A percentile compares a stretch with the other conserved stretches of the same genome.
phyloP scores from a whole-genome alignment of 2,113 vertebrate genomes.

The Phaethon lepturus region DNA sequence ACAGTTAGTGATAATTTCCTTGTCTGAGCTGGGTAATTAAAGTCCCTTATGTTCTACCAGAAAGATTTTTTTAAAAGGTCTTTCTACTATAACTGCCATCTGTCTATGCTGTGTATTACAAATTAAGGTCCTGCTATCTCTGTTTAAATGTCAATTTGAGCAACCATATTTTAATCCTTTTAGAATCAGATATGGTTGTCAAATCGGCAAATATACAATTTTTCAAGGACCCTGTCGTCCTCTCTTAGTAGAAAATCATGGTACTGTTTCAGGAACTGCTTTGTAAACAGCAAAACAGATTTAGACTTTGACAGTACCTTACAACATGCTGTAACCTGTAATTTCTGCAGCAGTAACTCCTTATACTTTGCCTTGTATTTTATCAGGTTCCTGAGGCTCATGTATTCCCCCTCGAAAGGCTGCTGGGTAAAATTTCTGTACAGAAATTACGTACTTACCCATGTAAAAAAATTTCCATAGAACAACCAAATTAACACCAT shows the following conservation, averaged over 20 bases:
- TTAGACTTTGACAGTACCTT: background rate
- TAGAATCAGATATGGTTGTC: background rate
- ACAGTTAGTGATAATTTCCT: slow-evolving; percentile 9
- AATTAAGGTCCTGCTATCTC: slow-evolving; percentile 50
- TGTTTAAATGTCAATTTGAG: slow-evolving; percentile 46
- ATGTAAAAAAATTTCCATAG: background rate
- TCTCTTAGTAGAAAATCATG: background rate
- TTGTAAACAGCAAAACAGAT: background rate
- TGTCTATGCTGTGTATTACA: slow-evolving; percentile 13
- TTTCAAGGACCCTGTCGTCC: background rate
- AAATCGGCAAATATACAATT: no score
- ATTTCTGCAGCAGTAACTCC: background rate
- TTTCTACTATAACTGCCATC: slow-evolving; percentile 50
- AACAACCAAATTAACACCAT: background rate
- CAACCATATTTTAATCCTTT: slow-evolving; percentile 9
- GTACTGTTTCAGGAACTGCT: background rate
- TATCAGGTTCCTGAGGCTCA: background rate
- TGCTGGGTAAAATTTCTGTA: background rate
- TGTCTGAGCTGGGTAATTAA: background rate
- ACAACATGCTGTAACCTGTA: background rate
- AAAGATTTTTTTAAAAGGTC: slow-evolving; percentile 57
- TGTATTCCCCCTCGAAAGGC: background rate
- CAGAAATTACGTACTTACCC: background rate
- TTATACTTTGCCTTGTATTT: background rate
- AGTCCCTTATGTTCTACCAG: slow-evolving; percentile 46